Conservation (phyloP, 2,113 vertebrate species). For the Nematolebias whitei region DNA sequence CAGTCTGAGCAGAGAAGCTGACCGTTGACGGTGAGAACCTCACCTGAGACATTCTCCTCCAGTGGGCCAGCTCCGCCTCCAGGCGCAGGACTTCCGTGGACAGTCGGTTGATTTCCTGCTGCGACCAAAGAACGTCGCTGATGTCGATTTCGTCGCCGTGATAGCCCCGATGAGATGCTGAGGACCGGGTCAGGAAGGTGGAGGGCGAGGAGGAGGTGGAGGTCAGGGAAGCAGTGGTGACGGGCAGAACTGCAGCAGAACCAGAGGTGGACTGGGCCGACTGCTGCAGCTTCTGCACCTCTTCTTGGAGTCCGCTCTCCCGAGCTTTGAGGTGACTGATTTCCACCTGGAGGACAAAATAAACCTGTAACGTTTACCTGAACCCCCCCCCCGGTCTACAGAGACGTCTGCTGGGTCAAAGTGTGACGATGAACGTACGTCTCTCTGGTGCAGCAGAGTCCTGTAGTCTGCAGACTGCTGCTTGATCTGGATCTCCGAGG, state of each 20-base stretch:
- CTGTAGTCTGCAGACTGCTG: slow-evolving; percentile 89
- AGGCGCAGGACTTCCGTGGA: slow-evolving; percentile 89
- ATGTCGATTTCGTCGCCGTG: slow-evolving; percentile 93
- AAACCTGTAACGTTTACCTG: too few relatives aligned
- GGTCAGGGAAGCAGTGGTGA: slow-evolving; percentile 69
- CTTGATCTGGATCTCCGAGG: slow-evolving; percentile 93
- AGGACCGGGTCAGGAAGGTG: slow-evolving; percentile 69
- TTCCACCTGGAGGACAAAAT: slow-evolving; percentile 84
- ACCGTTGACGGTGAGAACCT: too few relatives aligned
- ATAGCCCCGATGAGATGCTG: slow-evolving; percentile 81
- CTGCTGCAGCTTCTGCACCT: slow-evolving; percentile 86
- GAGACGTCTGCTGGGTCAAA: not conserved
- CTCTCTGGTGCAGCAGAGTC: slow-evolving; percentile 90
- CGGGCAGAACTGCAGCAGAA: slow-evolving; percentile 65
- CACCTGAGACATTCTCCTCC: slow-evolving; percentile 91
- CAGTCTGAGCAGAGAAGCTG: too few relatives aligned
- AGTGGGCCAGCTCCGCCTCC: slow-evolving; percentile 89
- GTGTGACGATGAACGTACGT: slow-evolving; percentile 78
- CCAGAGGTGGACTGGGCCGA: slow-evolving; percentile 76
- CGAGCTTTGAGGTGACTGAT: slow-evolving; percentile 94
- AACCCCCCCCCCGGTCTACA: too few relatives aligned
- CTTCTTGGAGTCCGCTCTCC: slow-evolving; percentile 90
- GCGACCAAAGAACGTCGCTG: slow-evolving; percentile 92
- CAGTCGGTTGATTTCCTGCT: slow-evolving; percentile 96
- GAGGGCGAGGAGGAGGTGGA: slow-evolving; percentile 68